Evolutionary conservation across 64 coral and sea anemone species (phyloP), one percentile per base, ranked within the genome.

Genomic region (Catalaphyllia jardinei): DNA sequence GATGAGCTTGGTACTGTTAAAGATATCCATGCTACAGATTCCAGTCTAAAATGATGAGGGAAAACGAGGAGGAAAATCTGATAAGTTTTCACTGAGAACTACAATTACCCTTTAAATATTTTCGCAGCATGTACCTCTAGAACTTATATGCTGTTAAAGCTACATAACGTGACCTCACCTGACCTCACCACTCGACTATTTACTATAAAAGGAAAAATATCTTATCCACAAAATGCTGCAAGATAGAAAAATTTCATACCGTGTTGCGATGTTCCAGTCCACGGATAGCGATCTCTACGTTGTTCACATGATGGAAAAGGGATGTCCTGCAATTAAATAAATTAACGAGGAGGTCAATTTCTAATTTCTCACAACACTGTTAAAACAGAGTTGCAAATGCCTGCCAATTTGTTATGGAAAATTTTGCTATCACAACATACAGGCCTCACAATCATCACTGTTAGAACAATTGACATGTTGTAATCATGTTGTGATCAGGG

Each of bases 181-280:
- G 20, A 62, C 15, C 14, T 15, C 60, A 65, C 24, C 62, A 20
- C 17, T 65, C 15, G 18, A 65, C 18, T n/a, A 22, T 20, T 65
- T 65, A 65, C 24, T n/a, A 64, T 4, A 16, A 10, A 79, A 65
- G n/a, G 15, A 38, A 28, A 27, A 57, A 25, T 51, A 35, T 35
- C 33, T n/a, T 52, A 46, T n/a, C 3, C 24, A 13, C 16, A 52
- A 27, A 14, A 35, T 20, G 17, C 22, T 55, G 24, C 24, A 38
- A 9, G 28, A 55, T 5, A 22, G 29, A 64, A 78, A 20, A 67
- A 17, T 50, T n/a, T 13, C 89, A 62, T 88, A 92, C 94, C 94
- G 60, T 92, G 78, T 92, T 95, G 4, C 94, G 94, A 29, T 88
- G 78, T 35, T 55, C 25, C 11, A 92, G n/a, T 14, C 94, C 94